A percentile compares a stretch with the other conserved stretches of the same genome.
These are phyloP conservation scores for Haliclona indistincta DNA, from an alignment of 37 sponge, comb jelly and placozoan genomes.

Conservation along the genomic window DNA sequence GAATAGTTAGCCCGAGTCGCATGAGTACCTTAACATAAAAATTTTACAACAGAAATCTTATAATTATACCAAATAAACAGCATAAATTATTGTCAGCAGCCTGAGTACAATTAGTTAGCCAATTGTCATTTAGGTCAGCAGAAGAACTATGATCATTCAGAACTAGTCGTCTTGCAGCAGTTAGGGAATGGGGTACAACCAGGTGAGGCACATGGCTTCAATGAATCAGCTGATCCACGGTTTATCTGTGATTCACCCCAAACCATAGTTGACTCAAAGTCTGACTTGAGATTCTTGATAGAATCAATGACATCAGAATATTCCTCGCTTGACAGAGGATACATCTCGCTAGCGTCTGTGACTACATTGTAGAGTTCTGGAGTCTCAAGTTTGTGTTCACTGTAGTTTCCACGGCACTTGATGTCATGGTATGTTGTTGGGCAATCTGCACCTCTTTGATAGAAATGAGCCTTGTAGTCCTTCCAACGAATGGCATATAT, in stretches of 20 bases:
- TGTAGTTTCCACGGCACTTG: conserved; percentile 47
- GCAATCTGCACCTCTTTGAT: conserved; percentile 61
- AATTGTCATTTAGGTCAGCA: no score
- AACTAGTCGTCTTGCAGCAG: conserved; percentile 62
- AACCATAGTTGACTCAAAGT: conserved; percentile 21
- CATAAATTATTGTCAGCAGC: no score
- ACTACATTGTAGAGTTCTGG: conserved; percentile 66
- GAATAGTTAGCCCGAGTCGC: no score
- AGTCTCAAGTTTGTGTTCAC: conserved; percentile 25
- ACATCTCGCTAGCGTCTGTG: conserved; percentile 66
- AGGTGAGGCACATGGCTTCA: conserved; percentile 47
- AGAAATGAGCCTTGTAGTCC: conserved; percentile 84
- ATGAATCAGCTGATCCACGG: background rate
- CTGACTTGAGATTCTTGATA: conserved; percentile 23
- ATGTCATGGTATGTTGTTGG: conserved; percentile 55
- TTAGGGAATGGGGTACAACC: conserved; percentile 60
- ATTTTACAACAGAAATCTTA: no score
- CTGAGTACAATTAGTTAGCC: no score
- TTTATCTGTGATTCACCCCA: conserved; percentile 32
- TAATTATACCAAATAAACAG: no score
- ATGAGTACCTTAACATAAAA: no score
- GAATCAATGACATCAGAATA: conserved; percentile 26
- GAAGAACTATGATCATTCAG: no score
- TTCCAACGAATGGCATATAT: conserved; percentile 67
- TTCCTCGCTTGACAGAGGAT: conserved; percentile 27